Conservation (phyloP, 2,888 invertebrate genomes). For the Yponomeuta cagnagella region DNA sequence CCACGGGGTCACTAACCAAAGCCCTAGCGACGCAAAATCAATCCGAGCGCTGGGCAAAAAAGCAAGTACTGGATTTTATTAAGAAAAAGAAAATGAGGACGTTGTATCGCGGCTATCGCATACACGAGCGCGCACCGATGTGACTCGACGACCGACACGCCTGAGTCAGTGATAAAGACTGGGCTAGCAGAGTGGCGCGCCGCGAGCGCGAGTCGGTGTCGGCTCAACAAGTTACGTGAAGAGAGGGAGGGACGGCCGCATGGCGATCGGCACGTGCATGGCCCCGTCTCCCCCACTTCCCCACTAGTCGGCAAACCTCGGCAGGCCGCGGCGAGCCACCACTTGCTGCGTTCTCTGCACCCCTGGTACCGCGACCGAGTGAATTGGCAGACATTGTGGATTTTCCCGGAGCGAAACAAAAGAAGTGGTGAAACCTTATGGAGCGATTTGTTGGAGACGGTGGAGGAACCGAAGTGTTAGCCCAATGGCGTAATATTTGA, state of each 20-base stretch:
- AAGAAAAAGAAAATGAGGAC: background rate
- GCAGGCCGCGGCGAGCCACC: conserved; percentile 32
- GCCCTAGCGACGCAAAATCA: background rate
- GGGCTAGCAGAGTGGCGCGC: conserved; percentile 10
- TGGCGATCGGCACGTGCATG: conserved; percentile 64
- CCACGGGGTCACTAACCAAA: conserved; percentile 26
- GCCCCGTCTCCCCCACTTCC: conserved; percentile 30
- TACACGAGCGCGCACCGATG: background rate
- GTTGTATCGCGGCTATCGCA: conserved; percentile 7
- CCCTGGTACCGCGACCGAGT: conserved; percentile 55
- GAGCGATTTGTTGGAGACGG: background rate
- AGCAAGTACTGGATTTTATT: background rate
- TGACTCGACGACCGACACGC: conserved; percentile 4
- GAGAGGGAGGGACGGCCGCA: conserved; percentile 47
- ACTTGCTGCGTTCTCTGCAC: conserved; percentile 15
- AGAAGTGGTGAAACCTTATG: no score
- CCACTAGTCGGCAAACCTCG: conserved; percentile 25
- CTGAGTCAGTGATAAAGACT: conserved; percentile 19
- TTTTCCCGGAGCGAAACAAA: conserved; percentile 24
- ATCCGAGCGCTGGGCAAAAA: background rate
- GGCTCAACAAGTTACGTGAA: conserved; percentile 60
- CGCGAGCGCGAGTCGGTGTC: conserved; percentile 20
- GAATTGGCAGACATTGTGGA: conserved; percentile 70
- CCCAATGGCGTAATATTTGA: background rate
- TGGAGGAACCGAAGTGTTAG: background rate